Base-by-base conservation (phyloP, 2,888 invertebrate genomes). In the Caenorhabditis angaria region DNA sequence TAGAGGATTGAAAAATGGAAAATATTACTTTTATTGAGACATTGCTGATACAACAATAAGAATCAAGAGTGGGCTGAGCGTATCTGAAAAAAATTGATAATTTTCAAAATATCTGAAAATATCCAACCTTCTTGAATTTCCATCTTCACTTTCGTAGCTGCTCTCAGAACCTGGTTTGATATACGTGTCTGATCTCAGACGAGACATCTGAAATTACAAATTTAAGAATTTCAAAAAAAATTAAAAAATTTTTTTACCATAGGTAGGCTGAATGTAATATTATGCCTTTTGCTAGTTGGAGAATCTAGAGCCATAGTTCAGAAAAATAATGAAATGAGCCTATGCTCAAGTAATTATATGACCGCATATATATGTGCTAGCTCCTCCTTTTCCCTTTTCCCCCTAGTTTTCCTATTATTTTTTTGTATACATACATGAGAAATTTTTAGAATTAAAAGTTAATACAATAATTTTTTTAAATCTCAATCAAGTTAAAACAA, bases 131-230 rank as follows among this genome's bases (percentile, higher is more conserved):
- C 64, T 63, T 1, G 69, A 61, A 32, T 55, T 58, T 29, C 65
- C 50, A 5, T 75, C 75, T 22, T 70, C 75, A 55, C 75, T 75
- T 59, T 75, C 75, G n/a, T 59, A 75, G 48, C 70, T 70, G 65
- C 75, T 75, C 55, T 75, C 75, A 10, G 75, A 75, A 27, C 75
- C 75, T 0, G 75, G 70, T 57, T 75, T 75, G 47, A 75, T 75
- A 29, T 55, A 75, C 0, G 75, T 75, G 70, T 75, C 75, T 1
- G 75, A 75, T 50, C 75, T 61, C 18, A 67, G 58, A 18, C 75
- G 66, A 14, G 75, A 75, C 70, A 75, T 70, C 75, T 75, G 67
- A 54, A 75, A 73, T n/a, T n/a, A n/a, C n/a, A n/a, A 8, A 54
- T 24, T 10, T 27, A 54, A 27, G 18, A 48, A 48, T 12, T 48